Evolutionary conservation across 2,888 invertebrate species (phyloP).

Genomic region (Tiliacea aurago): DNA sequence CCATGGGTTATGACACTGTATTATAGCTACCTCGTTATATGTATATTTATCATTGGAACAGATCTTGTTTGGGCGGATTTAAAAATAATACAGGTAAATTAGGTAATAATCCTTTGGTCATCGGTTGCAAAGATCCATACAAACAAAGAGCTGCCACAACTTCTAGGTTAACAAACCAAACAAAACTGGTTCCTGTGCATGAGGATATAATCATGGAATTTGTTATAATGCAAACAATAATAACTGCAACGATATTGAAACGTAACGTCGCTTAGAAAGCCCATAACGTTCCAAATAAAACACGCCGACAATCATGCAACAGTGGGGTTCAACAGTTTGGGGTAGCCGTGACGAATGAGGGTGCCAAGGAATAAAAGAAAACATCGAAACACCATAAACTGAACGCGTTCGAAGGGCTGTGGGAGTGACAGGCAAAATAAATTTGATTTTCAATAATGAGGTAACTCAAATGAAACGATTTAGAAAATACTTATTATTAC

Average conservation of each 20-base stretch:
- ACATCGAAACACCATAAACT: conserved; percentile 82
- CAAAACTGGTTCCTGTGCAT: conserved; percentile 32
- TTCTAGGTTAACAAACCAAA: conserved; percentile 22
- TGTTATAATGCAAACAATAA: conserved; percentile 31
- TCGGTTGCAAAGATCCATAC: conserved; percentile 33
- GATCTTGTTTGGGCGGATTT: conserved; percentile 49
- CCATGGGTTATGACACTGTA: conserved; percentile 65
- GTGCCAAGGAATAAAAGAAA: conserved; percentile 84
- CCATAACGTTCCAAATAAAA: conserved; percentile 68
- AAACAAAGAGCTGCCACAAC: conserved; percentile 22
- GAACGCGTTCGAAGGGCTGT: conserved; percentile 72
- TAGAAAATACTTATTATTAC: conserved; percentile 70
- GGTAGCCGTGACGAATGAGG: conserved; percentile 84
- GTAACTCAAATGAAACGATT: conserved; percentile 62
- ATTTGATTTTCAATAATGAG: conserved; percentile 55
- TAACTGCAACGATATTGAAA: conserved; percentile 48
- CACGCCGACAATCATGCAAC: conserved; percentile 72
- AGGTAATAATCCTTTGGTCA: conserved; percentile 6
- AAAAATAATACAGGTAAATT: conserved; percentile 39
- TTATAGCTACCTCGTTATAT: conserved; percentile 35
- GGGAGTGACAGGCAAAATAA: conserved; percentile 65
- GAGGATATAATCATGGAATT: conserved; percentile 25
- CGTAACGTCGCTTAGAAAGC: conserved; percentile 54
- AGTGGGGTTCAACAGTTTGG: conserved; percentile 79
- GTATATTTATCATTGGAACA: conserved; percentile 47